Conservation (phyloP, 2,797 vertebrate species). For the Eupleurogrammus muticus region DNA sequence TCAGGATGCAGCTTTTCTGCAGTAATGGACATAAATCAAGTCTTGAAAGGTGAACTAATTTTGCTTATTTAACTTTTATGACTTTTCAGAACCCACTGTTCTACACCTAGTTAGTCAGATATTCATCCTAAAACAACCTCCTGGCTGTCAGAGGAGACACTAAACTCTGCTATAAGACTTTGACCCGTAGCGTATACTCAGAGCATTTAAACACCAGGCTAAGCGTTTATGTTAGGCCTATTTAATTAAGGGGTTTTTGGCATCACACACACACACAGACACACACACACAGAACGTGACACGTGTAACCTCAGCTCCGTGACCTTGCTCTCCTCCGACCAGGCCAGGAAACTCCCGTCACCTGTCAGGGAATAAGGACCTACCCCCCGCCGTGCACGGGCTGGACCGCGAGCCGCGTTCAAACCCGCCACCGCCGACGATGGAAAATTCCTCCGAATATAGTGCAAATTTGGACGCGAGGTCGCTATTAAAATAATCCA, state of each 20-base stretch:
- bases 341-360: constrained; percentile 10
- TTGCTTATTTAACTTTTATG: too few relatives aligned
- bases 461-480: constrained; percentile 34
- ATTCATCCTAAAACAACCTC: too few relatives aligned
- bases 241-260: background rate
- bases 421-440: constrained; percentile 29
- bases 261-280: too few relatives aligned
- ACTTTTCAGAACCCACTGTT: too few relatives aligned
- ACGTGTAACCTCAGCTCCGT: constrained; percentile 8
- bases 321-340: background rate
- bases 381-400: constrained; percentile 7
- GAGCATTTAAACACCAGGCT: too few relatives aligned
- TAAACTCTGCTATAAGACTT: too few relatives aligned
- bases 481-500: constrained; percentile 29
- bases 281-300: background rate
- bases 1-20: too few relatives aligned
- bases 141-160: too few relatives aligned
- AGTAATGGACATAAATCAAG: too few relatives aligned
- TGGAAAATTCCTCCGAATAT: constrained; percentile 57
- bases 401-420: constrained; percentile 23
- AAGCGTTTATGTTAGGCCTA: background rate
- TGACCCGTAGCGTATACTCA: too few relatives aligned
- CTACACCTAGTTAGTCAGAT: too few relatives aligned
- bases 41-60: too few relatives aligned
- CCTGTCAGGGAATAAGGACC: constrained; percentile 21